Percentiles rank a stretch among this genome's conserved stretches.
phyloP scores from a whole-genome alignment of 2,797 vertebrate genomes.

The Cichlasoma orientale region DNA sequence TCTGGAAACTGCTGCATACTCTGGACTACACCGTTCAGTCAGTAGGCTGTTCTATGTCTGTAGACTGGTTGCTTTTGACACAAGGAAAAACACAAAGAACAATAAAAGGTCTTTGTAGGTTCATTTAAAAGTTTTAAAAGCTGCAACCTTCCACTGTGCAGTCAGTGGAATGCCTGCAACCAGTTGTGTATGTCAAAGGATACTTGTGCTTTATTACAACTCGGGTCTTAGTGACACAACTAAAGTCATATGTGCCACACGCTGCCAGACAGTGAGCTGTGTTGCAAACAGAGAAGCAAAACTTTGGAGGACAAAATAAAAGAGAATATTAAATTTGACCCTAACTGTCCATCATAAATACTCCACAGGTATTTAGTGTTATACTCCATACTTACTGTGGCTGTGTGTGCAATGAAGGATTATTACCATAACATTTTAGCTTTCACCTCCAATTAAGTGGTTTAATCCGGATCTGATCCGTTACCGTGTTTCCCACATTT shows the following conservation, averaged over 20 bases:
- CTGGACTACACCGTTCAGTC: background rate
- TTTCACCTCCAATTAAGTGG: background rate
- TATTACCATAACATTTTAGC: background rate
- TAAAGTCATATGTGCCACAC: background rate
- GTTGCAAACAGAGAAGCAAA: background rate
- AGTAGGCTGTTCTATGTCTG: background rate
- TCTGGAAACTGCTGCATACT: background rate
- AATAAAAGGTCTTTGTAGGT: constrained; percentile 14
- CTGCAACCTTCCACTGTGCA: constrained; percentile 54
- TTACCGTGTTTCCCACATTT: background rate
- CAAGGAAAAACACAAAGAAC: background rate
- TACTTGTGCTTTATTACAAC: background rate
- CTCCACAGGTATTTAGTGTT: background rate
- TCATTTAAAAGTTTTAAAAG: constrained; percentile 52
- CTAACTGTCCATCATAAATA: too few relatives aligned
- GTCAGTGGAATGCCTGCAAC: constrained; percentile 44
- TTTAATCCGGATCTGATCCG: background rate
- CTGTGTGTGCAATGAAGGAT: too few relatives aligned
- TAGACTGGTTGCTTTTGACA: constrained; percentile 25
- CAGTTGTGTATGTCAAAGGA: constrained; percentile 12
- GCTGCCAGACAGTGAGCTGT: accelerated
- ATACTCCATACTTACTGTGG: background rate
- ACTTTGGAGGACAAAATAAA: background rate
- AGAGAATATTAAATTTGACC: background rate
- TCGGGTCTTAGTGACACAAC: background rate